These are phyloP conservation scores for Polyommatus iphigenia DNA, from an alignment of 2,888 invertebrate species.

Conservation along the genomic window DNA sequence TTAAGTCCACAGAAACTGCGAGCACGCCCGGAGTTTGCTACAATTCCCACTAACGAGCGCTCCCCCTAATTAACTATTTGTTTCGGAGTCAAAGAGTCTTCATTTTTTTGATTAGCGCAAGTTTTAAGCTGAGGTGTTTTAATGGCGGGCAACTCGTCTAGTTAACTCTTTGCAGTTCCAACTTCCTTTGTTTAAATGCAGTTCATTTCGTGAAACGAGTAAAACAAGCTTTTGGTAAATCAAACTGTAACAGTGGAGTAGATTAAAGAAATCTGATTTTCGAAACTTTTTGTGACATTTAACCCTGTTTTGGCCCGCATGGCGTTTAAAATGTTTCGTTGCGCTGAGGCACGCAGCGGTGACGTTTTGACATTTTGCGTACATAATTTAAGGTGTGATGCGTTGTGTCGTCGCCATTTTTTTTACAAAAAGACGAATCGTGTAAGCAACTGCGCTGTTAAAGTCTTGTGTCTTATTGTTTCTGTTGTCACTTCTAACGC, in stretches of 20 bases:
- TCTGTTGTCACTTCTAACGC: too few species aligned
- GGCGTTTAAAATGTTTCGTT: background rate
- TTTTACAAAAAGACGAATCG: too few species aligned
- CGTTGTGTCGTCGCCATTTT: too few species aligned
- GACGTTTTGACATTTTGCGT: background rate
- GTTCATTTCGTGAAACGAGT: constrained; percentile 6
- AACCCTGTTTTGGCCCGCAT: background rate
- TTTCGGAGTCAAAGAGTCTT: constrained; percentile 68
- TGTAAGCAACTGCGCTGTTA: too few species aligned
- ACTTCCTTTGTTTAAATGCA: constrained; percentile 7
- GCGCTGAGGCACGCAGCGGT: too few species aligned
- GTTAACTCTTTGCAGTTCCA: background rate
- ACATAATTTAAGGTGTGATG: too few species aligned
- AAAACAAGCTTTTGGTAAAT: background rate
- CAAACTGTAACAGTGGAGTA: background rate
- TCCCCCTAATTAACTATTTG: constrained; percentile 75
- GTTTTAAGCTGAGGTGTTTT: constrained; percentile 26
- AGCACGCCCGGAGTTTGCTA: constrained; percentile 45
- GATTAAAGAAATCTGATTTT: background rate
- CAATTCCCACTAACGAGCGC: constrained; percentile 73
- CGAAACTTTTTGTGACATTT: background rate
- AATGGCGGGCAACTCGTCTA: constrained; percentile 9
- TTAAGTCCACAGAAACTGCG: constrained; percentile 36
- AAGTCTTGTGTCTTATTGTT: too few species aligned
- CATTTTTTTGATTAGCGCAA: constrained; percentile 42